Percentiles rank a stretch among this genome's conserved stretches.
These are phyloP conservation scores for Triplophysa yarkandensis DNA, from an alignment of 2,797 vertebrate genomes.

Conservation along the genomic window DNA sequence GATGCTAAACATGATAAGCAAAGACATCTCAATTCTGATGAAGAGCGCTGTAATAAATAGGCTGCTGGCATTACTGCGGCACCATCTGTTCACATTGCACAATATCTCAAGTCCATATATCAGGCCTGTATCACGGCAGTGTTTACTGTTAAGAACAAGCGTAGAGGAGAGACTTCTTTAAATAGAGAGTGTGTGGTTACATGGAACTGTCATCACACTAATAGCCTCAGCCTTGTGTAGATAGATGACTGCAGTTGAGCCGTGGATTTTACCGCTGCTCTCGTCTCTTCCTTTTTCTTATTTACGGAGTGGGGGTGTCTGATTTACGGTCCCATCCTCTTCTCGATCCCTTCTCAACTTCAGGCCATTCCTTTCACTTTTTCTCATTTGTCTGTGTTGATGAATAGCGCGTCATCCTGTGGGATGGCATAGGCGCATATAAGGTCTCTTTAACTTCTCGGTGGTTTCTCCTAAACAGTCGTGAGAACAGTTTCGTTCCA, in stretches of 20 bases:
- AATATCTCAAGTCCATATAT: slow-evolving; percentile 28
- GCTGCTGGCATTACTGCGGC: slow-evolving; percentile 30
- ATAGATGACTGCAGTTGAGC: slow-evolving; percentile 63
- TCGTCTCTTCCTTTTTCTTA: slow-evolving; percentile 34
- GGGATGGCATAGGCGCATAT: neutral
- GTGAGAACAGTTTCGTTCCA: too few relatives aligned
- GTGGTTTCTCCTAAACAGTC: too few relatives aligned
- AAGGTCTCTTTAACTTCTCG: neutral
- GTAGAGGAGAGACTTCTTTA: slow-evolving; percentile 21
- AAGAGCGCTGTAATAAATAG: slow-evolving; percentile 38
- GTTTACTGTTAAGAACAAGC: slow-evolving; percentile 27
- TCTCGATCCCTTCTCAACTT: slow-evolving; percentile 48
- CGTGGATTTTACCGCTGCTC: slow-evolving; percentile 55
- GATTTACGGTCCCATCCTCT: slow-evolving; percentile 53
- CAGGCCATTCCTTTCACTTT: slow-evolving; percentile 42
- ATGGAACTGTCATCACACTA: slow-evolving; percentile 58
- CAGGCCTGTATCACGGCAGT: slow-evolving; percentile 15
- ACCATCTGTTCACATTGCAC: slow-evolving; percentile 37
- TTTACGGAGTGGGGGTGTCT: slow-evolving; percentile 41
- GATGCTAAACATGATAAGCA: slow-evolving; percentile 32
- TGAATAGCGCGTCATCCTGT: neutral
- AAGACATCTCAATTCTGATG: slow-evolving; percentile 34
- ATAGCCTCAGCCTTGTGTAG: slow-evolving; percentile 60
- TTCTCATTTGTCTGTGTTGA: slow-evolving; percentile 48
- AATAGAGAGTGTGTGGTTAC: slow-evolving; percentile 45